phyloP scores from a whole-genome alignment of 2,113 vertebrate species.

The Myocastor coypus region DNA sequence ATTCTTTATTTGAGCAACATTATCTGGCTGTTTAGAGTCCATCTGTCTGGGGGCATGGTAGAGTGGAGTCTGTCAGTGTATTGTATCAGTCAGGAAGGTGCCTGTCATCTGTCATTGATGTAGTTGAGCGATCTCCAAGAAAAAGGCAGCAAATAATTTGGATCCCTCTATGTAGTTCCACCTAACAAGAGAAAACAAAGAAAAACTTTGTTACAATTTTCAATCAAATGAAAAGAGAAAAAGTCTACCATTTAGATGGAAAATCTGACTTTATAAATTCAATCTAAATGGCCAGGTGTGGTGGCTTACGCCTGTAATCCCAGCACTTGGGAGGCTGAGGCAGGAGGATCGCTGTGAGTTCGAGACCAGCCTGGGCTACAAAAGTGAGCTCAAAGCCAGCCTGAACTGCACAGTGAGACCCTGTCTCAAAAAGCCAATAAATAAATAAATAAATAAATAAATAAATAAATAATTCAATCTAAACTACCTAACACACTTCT shows the following conservation, averaged over 20 bases:
- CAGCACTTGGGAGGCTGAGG: no score
- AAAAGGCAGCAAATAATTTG: constrained; percentile 87
- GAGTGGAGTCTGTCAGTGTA: neutral
- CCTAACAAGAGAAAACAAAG: constrained; percentile 76
- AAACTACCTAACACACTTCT: neutral
- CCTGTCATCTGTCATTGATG: neutral
- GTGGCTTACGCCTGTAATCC: no score
- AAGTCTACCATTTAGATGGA: neutral
- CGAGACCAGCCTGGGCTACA: no score
- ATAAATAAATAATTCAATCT: no score
- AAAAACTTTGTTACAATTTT: neutral
- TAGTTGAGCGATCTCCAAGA: constrained; percentile 88
- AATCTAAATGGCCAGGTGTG: no score
- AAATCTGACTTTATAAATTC: neutral
- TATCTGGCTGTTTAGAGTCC: neutral
- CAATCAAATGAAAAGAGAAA: neutral
- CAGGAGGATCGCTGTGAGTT: no score
- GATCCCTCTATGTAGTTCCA: constrained; percentile 89
- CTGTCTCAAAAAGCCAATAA: no score
- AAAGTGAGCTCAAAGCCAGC: no score
- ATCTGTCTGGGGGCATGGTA: neutral
- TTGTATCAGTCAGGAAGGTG: neutral
- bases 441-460: no score
- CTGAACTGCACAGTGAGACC: no score
- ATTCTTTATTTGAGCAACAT: neutral